Base-by-base conservation (phyloP, 2,888 invertebrate species). In the Leptopterna dolabrata region DNA sequence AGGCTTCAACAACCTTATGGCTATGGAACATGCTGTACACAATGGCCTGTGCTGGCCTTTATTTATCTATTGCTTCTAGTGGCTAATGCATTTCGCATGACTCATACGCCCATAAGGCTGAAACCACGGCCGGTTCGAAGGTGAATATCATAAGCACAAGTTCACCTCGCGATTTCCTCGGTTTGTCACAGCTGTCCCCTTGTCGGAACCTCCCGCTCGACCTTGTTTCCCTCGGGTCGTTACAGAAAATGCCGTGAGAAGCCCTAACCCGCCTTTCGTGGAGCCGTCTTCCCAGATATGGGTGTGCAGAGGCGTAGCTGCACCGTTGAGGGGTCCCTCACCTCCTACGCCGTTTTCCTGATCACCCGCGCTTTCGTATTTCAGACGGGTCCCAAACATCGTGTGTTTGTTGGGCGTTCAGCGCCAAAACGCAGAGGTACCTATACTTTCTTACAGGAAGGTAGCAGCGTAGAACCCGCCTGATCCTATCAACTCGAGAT, bases 241-340 rank as follows among this genome's bases (percentile, higher is more conserved):
- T 76, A 30, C 4, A 41, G 73, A 76, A 76, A 76, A 76, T 76
- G 41, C 73, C 73, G 73, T 30, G 36, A 41, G 73, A 41, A 41
- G 36, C 7, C 73, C 73, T 14, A 51, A 51, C 51, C 51, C 16
- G 6, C 51, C 14, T 16, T 9, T n/a, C n/a, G 36, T 36, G 45
- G 45, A 45, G 78, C 45, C 43, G 78, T 78, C 78, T 78, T 78
- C 41, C 78, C 78, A 19, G 78, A 78, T 78, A 78, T 41, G 78
- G 78, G 24, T 7, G 19, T 78, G 78, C 78, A 78, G 78, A 78
- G 78, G 78, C 78, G 78, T 30, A 78, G 47, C 78, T 45, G 27
- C 19, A 16, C 43, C 43, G 45, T 78, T 78, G 45, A 78, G 78
- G 24, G 73, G 73, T 73, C 73, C 19, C 41, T 73, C 41, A 73